A percentile compares a stretch with the other conserved stretches of the same genome.
Conservation (phyloP, 2,888 invertebrate genomes). For the Andrena minutula region DNA sequence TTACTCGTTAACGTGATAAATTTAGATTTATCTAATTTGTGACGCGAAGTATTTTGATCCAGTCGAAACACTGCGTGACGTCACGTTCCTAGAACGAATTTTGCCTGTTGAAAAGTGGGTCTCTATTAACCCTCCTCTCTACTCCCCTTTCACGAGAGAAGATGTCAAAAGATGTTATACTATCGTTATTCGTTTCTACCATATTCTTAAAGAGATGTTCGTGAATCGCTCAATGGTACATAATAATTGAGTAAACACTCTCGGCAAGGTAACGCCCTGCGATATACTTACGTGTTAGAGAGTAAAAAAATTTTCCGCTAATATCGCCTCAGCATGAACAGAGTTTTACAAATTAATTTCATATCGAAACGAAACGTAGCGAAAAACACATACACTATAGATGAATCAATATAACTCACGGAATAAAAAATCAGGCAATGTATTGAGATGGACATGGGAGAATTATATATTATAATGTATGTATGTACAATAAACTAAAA, state of each 20-base stretch:
- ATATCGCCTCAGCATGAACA: constrained; percentile 49
- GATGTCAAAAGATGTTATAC: constrained; percentile 32
- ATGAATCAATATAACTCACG: constrained; percentile 23
- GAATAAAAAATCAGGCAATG: constrained; percentile 28
- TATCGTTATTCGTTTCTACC: constrained; percentile 2
- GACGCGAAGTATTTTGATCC: constrained; percentile 74
- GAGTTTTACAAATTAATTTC: constrained; percentile 48
- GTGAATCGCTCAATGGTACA: background rate
- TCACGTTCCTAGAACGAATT: constrained; percentile 72
- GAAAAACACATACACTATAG: constrained; percentile 26
- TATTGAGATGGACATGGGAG: constrained; percentile 38
- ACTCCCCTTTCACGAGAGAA: constrained; percentile 72
- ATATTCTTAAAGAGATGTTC: constrained; percentile 5
- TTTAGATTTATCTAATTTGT: constrained; percentile 61
- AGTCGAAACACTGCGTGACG: constrained; percentile 73
- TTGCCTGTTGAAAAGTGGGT: constrained; percentile 48
- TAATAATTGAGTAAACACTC: constrained; percentile 11
- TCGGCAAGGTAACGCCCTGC: constrained; percentile 6
- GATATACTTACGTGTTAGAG: constrained; percentile 63
- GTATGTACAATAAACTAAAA: constrained; percentile 42
- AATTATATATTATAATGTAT: constrained; percentile 38
- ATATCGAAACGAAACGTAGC: constrained; percentile 25
- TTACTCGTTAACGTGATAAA: constrained; percentile 49
- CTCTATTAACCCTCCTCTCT: constrained; percentile 45
- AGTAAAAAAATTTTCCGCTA: constrained; percentile 52